Evolutionary conservation across 2,113 vertebrate species (phyloP), one percentile per base, ranked within the genome.

Genomic region (Brachionichthys hirsutus): DNA sequence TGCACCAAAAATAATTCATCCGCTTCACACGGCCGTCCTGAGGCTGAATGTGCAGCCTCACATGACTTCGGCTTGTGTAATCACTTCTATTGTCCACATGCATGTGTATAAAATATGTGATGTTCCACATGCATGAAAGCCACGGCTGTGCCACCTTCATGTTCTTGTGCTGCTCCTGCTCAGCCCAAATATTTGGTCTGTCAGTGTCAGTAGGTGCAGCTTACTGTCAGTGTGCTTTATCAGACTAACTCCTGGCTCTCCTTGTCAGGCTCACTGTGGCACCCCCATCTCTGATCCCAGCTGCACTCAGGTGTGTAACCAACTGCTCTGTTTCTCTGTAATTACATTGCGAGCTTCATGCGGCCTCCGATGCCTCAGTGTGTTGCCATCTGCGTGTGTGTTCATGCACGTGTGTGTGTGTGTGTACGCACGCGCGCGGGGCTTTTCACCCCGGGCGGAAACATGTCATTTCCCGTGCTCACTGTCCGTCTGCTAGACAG

Each of bases 381-480:
- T 57, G 54, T 74, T n/a, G 48, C 50, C 62, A 12, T 68, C 14
- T 45, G 52, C 9, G 42, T 42, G 52, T 42, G 52, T 52, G 24
- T 61, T 52, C 50, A 44, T 41, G 63, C 40, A 35, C 3, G 46
- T n/a, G 24, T 50, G 72, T 7, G 70, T 13, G 48, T 74, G 66
- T n/a, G n/a, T n/a, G n/a, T n/a, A n/a, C n/a, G n/a, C n/a, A n/a
- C n/a, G n/a, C n/a, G n/a, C n/a, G n/a, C 66, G 62, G 63, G 58
- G 83, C 55, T 81, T 78, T 77, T 77, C 75, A 84, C 83, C 83
- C 75, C 77, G 72, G 77, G 88, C 82, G 42, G 84, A 83, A 88
- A 86, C 85, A 86, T 87, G 87, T 85, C 86, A 89, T 84, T 88
- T 89, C 81, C 76, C 65, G 24, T 88, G 84, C 82, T 85, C 82